Percentiles rank a stretch among this genome's conserved stretches.
These are phyloP conservation scores for Drosophila miranda DNA, from an alignment of 1,140 invertebrate species.

Conservation along the genomic window DNA sequence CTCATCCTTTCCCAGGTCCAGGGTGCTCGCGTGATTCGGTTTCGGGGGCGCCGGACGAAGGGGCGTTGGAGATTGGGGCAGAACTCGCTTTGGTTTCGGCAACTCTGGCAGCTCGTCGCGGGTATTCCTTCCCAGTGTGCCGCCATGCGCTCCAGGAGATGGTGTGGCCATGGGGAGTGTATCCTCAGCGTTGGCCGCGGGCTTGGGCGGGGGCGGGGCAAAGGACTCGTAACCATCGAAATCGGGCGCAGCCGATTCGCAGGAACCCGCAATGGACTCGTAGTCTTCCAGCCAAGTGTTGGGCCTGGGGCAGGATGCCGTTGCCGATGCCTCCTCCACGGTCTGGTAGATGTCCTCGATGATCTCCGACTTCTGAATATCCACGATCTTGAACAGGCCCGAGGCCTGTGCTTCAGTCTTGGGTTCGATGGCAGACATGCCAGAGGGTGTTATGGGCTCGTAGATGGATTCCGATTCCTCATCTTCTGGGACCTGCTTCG, in stretches of 20 bases:
- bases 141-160: conserved; percentile 4
- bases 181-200: conserved; percentile 6
- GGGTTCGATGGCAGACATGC: conserved; percentile 18
- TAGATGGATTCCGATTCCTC: conserved; percentile 58
- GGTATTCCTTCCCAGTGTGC: conserved; percentile 66
- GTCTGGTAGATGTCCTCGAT: conserved; percentile 75
- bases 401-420: conserved; percentile 66
- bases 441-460: conserved; percentile 64
- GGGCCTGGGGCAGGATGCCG: conserved; percentile 14
- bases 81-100: conserved; percentile 71
- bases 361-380: conserved; percentile 25
- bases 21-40: conserved; percentile 9
- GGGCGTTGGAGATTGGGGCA: conserved; percentile 53
- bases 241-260: conserved; percentile 19
- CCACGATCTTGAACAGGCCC: conserved; percentile 47
- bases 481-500: not conserved
- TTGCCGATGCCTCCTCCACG: conserved; percentile 49
- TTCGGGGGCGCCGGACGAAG: conserved; percentile 57
- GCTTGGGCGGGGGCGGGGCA: conserved; percentile 12
- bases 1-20: conserved; percentile 39
- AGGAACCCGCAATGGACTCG: conserved; percentile 71
- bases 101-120: conserved; percentile 71
- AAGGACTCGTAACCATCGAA: conserved; percentile 75
- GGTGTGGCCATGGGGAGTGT: conserved; percentile 21
- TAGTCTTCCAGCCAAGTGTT: conserved; percentile 69